Base-by-base conservation (phyloP, 2,113 vertebrate species). In the Castor canadensis region DNA sequence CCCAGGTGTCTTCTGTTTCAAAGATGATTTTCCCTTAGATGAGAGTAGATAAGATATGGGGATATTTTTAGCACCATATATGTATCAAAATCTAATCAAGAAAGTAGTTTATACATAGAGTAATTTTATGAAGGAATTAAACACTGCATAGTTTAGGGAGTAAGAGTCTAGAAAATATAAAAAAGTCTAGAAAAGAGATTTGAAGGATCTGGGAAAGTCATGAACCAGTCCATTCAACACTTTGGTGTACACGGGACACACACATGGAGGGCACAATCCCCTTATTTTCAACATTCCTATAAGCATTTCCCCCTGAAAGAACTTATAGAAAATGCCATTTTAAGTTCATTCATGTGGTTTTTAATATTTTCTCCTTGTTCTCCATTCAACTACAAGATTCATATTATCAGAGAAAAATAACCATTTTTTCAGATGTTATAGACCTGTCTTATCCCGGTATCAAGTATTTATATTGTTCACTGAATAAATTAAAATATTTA, bases 401-500 rank as follows among this genome's bases (percentile, higher is more conserved):
- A 45, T 54, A 35, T 69, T 40, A 0, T 15, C 35, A 72, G 6
- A 66, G 6, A 64, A 80, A n/a, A 6, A 47, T 72, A 81, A 16
- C 3, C 6, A 30, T 26, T 81, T 49, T 66, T 2, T 20, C 15
- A 62, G 77, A 71, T 54, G 54, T 3, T 71, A 28, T 4, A 84
- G 26, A 0, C 16, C 4, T 30, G 5, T 89, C 17, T 67, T 62
- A 52, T 2, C 32, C 85, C 19, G 66, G 19, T 82, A 72, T 10
- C 7, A 58, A 56, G 15, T 67, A 77, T 4, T 73, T 71, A 35
- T 6, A 83, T 43, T 89, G 7, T 9, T 69, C 12, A 28, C n/a
- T 75, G 49, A 89, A 83, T 47, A 86, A 52, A 82, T 81, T 87
- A 91, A 62, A 67, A 49, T 69, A 89, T 22, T 71, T 69, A 30